Conservation (phyloP, 1,140 invertebrate species). For the Drosophila navojoa region DNA sequence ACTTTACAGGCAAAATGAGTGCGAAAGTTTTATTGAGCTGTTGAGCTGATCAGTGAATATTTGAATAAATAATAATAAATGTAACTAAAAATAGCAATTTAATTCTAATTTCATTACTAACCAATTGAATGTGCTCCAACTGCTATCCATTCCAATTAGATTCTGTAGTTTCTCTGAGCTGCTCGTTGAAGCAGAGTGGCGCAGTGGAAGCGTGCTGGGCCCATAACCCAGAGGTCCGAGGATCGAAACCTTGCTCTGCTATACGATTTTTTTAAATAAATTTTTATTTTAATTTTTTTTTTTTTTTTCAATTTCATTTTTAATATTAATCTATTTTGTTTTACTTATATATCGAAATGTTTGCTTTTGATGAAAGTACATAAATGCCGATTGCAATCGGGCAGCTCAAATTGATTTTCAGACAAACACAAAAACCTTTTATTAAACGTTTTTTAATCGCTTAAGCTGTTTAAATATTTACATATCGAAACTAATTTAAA, state of each 20-base stretch:
- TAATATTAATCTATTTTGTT: no score
- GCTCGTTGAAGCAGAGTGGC: slow-evolving; percentile 92
- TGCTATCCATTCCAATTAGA: no score
- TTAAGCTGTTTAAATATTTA: slow-evolving; percentile 1
- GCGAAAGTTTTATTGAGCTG: not conserved
- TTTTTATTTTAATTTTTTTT: not conserved
- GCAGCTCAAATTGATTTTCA: no score
- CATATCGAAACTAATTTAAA: no score
- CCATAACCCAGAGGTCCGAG: slow-evolving; percentile 99
- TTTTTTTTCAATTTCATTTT: no score
- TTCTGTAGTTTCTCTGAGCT: not conserved
- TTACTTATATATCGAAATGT: no score
- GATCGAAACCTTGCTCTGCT: slow-evolving; percentile 97
- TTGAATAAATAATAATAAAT: not conserved
- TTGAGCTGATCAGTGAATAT: not conserved
- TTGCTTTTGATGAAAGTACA: no score
- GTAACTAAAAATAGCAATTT: no score
- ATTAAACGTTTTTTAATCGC: not conserved
- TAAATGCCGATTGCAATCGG: no score
- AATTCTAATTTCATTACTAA: no score
- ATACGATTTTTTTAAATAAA: not conserved
- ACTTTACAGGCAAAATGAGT: not conserved
- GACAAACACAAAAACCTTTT: not conserved
- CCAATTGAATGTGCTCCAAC: no score
- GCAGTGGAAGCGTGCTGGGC: slow-evolving; percentile 99